phyloP scores from a whole-genome alignment of 2,888 invertebrate species.

The Agrotis ipsilon region DNA sequence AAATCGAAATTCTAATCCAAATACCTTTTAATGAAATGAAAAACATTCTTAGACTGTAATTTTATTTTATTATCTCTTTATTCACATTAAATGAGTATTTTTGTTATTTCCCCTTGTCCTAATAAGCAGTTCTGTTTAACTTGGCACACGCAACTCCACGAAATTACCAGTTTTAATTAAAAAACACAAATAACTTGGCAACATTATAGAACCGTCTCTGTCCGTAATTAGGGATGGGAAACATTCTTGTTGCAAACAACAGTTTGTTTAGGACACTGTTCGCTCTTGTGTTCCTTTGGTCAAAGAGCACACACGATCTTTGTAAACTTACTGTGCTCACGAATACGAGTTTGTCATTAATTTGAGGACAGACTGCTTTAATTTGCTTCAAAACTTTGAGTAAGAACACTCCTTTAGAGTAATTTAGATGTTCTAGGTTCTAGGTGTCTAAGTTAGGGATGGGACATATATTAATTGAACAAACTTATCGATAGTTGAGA shows the following conservation, averaged over 20 bases:
- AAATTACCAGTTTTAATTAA: slow-evolving; percentile 50
- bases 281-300: slow-evolving; percentile 43
- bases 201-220: slow-evolving; percentile 40
- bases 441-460: not conserved
- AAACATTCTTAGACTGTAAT: not conserved
- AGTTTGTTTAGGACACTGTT: slow-evolving; percentile 66
- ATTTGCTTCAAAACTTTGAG: slow-evolving; percentile 23
- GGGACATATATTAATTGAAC: not conserved
- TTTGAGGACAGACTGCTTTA: slow-evolving; percentile 26
- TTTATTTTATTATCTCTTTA: not conserved
- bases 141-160: slow-evolving; percentile 9
- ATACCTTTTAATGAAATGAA: not conserved
- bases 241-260: slow-evolving; percentile 48
- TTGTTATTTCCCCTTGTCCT: not conserved
- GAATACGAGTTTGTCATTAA: slow-evolving; percentile 33
- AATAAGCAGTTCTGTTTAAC: slow-evolving; percentile 16
- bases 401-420: slow-evolving; percentile 13
- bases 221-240: slow-evolving; percentile 61
- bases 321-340: slow-evolving; percentile 39
- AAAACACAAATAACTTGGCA: slow-evolving; percentile 52
- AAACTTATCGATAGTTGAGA: not conserved
- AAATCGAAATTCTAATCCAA: not conserved
- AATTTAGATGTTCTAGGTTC: slow-evolving; percentile 16
- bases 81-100: not conserved
- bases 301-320: slow-evolving; percentile 52